Percentiles rank a stretch among this genome's conserved stretches.
These are phyloP conservation scores for Leptinotarsa haldemani DNA, from an alignment of 2,888 invertebrate genomes.

Conservation along the genomic window DNA sequence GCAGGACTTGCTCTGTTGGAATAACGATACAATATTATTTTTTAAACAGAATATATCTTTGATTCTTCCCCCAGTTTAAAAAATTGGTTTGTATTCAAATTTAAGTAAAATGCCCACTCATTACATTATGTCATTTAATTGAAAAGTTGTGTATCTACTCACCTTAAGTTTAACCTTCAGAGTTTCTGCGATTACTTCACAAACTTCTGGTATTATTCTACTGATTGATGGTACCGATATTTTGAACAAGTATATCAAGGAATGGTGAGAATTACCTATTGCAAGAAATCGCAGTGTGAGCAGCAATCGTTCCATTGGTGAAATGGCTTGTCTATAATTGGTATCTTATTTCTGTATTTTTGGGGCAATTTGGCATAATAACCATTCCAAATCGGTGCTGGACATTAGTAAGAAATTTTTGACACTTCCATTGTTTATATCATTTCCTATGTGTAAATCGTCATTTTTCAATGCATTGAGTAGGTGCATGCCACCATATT, in stretches of 20 bases:
- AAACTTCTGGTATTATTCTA: too few relatives aligned
- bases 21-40: too few relatives aligned
- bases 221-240: not conserved
- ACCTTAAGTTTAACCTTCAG: too few relatives aligned
- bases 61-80: too few relatives aligned
- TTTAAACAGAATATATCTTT: too few relatives aligned
- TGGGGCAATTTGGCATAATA: constrained; percentile 7
- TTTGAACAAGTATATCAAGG: not conserved
- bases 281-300: constrained; percentile 11
- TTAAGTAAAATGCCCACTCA: too few relatives aligned
- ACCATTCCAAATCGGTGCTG: not conserved
- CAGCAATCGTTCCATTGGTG: constrained; percentile 1
- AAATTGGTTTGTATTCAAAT: too few relatives aligned
- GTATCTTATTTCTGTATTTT: constrained; percentile 19
- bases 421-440: not conserved
- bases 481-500: not conserved
- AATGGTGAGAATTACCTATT: constrained; percentile 11
- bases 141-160: not conserved
- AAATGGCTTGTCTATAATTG: constrained; percentile 17
- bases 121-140: too few relatives aligned
- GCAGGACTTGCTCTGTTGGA: too few relatives aligned
- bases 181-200: too few relatives aligned
- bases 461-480: not conserved
- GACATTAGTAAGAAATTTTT: not conserved
- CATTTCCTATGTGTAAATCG: not conserved